These are phyloP conservation scores for Eonycteris spelaea DNA, from an alignment of 2,113 vertebrate species.

Conservation along the genomic window DNA sequence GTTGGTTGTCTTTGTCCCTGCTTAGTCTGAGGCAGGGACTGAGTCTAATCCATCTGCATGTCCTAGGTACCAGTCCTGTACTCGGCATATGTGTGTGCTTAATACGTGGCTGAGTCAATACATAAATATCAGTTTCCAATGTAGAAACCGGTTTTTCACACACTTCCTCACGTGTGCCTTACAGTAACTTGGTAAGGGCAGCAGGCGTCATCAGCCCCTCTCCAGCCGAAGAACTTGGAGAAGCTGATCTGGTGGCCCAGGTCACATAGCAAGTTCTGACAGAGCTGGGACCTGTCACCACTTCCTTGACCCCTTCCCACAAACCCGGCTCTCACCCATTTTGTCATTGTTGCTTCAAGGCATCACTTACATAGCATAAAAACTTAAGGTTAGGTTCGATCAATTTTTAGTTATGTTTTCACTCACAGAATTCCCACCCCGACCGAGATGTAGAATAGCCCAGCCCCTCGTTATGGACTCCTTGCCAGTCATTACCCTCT, in stretches of 20 bases:
- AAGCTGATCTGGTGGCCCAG: not conserved
- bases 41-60: not conserved
- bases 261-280: not conserved
- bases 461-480: no score
- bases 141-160: not conserved
- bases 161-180: not conserved
- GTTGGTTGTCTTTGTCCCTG: not conserved
- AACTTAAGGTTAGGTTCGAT: no score
- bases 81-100: not conserved
- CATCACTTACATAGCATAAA: not conserved
- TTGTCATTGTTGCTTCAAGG: not conserved
- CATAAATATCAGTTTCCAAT: not conserved
- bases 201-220: rapidly evolving
- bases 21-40: not conserved
- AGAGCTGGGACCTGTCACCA: not conserved
- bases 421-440: not conserved
- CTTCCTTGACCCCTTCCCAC: not conserved
- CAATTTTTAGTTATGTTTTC: not conserved
- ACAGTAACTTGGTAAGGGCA: not conserved
- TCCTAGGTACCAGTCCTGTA: not conserved
- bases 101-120: not conserved
- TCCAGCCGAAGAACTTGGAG: not conserved
- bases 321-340: not conserved
- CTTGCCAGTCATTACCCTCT: not conserved
- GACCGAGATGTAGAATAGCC: not conserved